Percentiles rank a stretch among this genome's conserved stretches.
These are phyloP conservation scores for Hycleus phaleratus DNA, from an alignment of 1,140 invertebrate species.

Conservation along the genomic window DNA sequence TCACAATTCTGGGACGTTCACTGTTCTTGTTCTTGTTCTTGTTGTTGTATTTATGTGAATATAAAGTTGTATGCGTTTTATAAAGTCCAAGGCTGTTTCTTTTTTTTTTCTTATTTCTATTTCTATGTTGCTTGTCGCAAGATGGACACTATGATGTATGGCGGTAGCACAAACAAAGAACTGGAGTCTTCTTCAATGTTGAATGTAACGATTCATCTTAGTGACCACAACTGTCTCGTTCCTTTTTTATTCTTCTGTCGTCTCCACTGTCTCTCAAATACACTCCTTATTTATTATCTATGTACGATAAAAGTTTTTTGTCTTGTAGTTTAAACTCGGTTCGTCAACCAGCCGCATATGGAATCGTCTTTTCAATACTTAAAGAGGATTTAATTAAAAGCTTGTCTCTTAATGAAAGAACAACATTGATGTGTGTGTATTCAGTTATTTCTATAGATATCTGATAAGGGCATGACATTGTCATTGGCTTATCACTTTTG, in stretches of 20 bases:
- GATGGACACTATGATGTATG: conserved; percentile 25
- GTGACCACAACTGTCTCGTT: conserved; percentile 17
- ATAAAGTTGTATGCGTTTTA: too few relatives aligned
- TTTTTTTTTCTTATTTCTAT: too few relatives aligned
- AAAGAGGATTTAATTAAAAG: too few relatives aligned
- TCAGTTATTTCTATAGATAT: too few relatives aligned
- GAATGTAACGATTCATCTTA: conserved; percentile 23
- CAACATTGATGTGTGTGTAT: too few relatives aligned
- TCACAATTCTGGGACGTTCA: too few relatives aligned
- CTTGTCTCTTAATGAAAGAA: too few relatives aligned
- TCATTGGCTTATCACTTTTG: too few relatives aligned
- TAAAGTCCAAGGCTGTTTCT: neutral
- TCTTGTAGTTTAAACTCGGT: neutral
- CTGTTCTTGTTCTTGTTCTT: too few relatives aligned
- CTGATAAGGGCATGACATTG: too few relatives aligned
- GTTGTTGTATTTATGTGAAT: too few relatives aligned
- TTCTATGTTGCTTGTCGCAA: neutral
- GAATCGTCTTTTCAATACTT: neutral
- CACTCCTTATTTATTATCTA: conserved; percentile 8
- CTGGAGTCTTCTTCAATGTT: conserved; percentile 12
- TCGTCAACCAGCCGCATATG: neutral
- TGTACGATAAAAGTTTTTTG: neutral
- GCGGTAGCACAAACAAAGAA: conserved; percentile 11
- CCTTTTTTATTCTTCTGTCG: neutral
- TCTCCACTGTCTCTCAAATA: neutral